Evolutionary conservation across 1,140 invertebrate genomes (phyloP), one percentile per base, ranked within the genome.

Genomic region (Lysiphlebus fabarum): DNA sequence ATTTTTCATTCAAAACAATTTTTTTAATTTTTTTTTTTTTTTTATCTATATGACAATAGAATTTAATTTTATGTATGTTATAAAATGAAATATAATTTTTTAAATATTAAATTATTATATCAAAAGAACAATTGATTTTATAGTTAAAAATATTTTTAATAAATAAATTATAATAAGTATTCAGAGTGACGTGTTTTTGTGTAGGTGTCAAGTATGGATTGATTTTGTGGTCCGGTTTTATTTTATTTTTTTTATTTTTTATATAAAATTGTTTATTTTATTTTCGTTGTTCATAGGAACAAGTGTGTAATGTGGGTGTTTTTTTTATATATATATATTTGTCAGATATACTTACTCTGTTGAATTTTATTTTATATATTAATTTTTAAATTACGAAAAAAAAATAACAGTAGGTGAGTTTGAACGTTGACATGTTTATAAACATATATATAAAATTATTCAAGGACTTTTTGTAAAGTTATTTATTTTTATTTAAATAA

Each of bases 271-370:
- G n/a, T 45, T 43, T 48, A 49, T 41, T 49, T 53, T 38, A 38
- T 14, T 50, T 33, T 37, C 38, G 36, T 43, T 50, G 49, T 42
- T 42, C 41, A 42, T 54, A 50, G 53, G 58, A 59, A 59, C 58
- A 59, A 59, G 58, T 59, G 58, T 37, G 48, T 33, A 17, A 54
- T 42, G 58, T 59, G 58, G 58, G 58, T 59, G 58, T 53, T 51
- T 42, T 26, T 26, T 2, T n/a, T n/a, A n/a, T n/a, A n/a, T n/a
- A n/a, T n/a, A n/a, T n/a, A 26, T 2, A 26, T 26, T 26, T 26
- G 17, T 26, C 17, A 26, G 17, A 26, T 1, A 26, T 2, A 26
- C n/a, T n/a, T 26, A 26, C 17, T 26, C 17, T 26, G 17, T 26
- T 54, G 53, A 59, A 59, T 51, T 58, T 41, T 57, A 59, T 51